Conservation (phyloP, 2,797 vertebrate genomes). For the Danio albolineatus region DNA sequence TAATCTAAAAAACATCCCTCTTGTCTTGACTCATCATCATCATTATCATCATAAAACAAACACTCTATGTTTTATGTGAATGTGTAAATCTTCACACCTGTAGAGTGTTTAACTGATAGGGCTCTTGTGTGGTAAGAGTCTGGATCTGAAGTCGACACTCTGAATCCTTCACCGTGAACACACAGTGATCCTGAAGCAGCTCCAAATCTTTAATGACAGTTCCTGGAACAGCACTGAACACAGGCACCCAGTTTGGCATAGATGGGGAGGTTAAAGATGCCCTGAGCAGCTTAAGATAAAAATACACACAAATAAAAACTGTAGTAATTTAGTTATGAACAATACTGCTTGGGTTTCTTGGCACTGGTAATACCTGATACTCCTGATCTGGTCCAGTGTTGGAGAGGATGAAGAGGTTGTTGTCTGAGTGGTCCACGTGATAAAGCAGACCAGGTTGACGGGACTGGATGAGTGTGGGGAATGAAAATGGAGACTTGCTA, state of each 20-base stretch:
- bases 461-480: conserved; percentile 85
- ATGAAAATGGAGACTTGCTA: conserved; percentile 67
- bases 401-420: conserved; percentile 86
- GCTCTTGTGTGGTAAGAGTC: conserved; percentile 80
- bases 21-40: neutral
- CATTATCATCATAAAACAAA: neutral
- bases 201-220: conserved; percentile 89
- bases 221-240: conserved; percentile 79
- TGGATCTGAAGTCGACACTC: conserved; percentile 78
- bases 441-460: conserved; percentile 86
- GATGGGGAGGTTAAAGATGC: conserved; percentile 77
- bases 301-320: neutral
- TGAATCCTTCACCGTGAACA: conserved; percentile 80
- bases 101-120: conserved; percentile 72
- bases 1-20: neutral
- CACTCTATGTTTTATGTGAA: neutral
- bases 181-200: conserved; percentile 85
- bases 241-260: conserved; percentile 83
- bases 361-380: conserved; percentile 85
- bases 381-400: conserved; percentile 86
- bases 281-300: conserved; percentile 82
- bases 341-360: neutral
- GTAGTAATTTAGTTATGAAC: neutral
- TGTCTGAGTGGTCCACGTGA: conserved; percentile 88
- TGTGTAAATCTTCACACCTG: conserved; percentile 76